A percentile compares a stretch with the other conserved stretches of the same genome.
phyloP scores from a whole-genome alignment of 1,140 invertebrate genomes.

The Drosophila ercepeae region DNA sequence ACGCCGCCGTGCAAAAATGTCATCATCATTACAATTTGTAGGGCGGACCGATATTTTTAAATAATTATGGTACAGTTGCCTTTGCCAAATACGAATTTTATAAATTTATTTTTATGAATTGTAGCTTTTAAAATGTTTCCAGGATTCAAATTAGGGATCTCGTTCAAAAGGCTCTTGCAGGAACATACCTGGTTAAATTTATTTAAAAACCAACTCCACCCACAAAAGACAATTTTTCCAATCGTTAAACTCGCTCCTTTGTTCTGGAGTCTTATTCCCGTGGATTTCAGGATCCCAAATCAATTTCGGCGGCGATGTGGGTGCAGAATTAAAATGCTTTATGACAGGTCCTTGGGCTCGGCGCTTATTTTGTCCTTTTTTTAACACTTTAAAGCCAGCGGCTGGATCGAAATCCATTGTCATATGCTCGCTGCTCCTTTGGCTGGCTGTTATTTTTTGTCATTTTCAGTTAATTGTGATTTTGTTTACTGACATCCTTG shows the following conservation, averaged over 20 bases:
- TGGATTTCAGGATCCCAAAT: slow-evolving; percentile 14
- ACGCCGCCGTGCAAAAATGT: slow-evolving; percentile 95
- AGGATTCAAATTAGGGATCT: too few species aligned
- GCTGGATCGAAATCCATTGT: slow-evolving; percentile 23
- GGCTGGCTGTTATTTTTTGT: slow-evolving; percentile 47
- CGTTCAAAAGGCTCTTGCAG: too few species aligned
- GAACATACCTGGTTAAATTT: too few species aligned
- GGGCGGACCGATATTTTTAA: neutral
- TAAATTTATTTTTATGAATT: too few species aligned
- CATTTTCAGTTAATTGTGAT: slow-evolving; percentile 81
- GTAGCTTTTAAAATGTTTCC: too few species aligned
- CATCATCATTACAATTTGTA: slow-evolving; percentile 84
- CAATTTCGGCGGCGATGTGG: slow-evolving; percentile 28
- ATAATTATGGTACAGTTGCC: too few species aligned
- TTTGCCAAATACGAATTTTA: slow-evolving; percentile 17
- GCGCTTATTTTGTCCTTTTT: slow-evolving; percentile 33
- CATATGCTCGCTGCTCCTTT: slow-evolving; percentile 40
- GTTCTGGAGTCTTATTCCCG: slow-evolving; percentile 21
- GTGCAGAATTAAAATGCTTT: slow-evolving; percentile 69
- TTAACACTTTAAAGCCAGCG: slow-evolving; percentile 55
- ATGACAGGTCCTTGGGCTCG: slow-evolving; percentile 54
- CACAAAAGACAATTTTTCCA: slow-evolving; percentile 28
- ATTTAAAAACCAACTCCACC: too few species aligned
- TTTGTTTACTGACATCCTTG: slow-evolving; percentile 69
- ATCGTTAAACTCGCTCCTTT: slow-evolving; percentile 23